Conservation (phyloP, 2,113 vertebrate genomes). For the Corapipo altera region DNA sequence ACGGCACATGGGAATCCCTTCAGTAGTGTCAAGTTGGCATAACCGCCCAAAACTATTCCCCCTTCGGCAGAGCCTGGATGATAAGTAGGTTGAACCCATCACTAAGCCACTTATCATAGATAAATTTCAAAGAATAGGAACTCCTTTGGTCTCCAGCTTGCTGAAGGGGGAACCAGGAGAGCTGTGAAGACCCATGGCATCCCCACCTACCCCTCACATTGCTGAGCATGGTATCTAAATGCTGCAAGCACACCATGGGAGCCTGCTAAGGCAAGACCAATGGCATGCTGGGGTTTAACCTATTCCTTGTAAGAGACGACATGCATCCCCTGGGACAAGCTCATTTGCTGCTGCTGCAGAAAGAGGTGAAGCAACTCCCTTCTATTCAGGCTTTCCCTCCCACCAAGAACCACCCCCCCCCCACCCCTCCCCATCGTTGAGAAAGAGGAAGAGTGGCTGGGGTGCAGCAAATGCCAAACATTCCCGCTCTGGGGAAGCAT, state of each 20-base stretch:
- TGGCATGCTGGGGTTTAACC: background rate
- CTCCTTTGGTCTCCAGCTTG: background rate
- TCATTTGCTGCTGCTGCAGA: background rate
- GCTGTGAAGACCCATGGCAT: background rate
- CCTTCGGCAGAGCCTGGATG: background rate
- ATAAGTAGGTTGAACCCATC: background rate
- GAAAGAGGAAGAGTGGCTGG: slow-evolving; percentile 28
- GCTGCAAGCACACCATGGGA: background rate
- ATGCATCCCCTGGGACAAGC: background rate
- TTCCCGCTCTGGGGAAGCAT: slow-evolving; percentile 19
- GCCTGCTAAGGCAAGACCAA: background rate
- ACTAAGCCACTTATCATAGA: background rate
- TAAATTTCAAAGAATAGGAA: background rate
- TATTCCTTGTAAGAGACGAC: background rate
- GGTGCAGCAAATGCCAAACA: slow-evolving; percentile 50
- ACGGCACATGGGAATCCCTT: background rate
- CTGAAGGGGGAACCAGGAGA: background rate
- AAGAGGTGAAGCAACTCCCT: slow-evolving; percentile 31
- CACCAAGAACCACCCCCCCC: background rate
- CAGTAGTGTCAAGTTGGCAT: background rate
- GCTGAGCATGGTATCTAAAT: background rate
- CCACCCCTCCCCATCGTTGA: background rate
- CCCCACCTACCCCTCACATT: background rate
- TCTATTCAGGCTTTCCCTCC: background rate
- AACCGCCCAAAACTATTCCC: background rate